Evolutionary conservation across 2,888 invertebrate species (phyloP), one percentile per base, ranked within the genome.

Genomic region (Entomobrya proxima): DNA sequence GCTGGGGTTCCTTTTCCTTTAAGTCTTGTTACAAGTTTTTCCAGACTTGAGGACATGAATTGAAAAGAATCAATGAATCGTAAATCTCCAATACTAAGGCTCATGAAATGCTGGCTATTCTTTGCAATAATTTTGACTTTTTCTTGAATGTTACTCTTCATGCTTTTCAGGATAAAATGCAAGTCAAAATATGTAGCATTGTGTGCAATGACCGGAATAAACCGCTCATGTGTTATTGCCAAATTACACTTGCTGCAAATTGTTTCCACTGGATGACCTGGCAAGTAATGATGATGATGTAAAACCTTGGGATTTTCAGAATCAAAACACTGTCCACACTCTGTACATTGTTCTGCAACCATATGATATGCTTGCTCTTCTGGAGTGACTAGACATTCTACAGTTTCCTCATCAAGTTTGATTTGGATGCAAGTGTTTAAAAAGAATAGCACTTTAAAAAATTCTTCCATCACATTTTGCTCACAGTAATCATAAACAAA

Each of bases 51-150:
- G 1, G 37, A 0, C 3, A 77, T n/a, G 61, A 61, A 77, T 18
- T 77, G 77, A 27, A 21, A 44, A 3, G 58, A 40, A 30, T 77
- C 77, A 15, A 77, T 18, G n/a, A 77, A 40, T n/a, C 58, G 30
- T 0, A 77, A 13, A 5, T 37, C 27, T 15, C 55, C 55, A 21
- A 61, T 27, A 2, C 18, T n/a, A 2, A 77, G 15, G 24, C 55
- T 35, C 44, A 77, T 24, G 44, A 77, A 77, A 11, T 77, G 52
- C 24, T 77, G 35, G 6, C 13, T 27, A 18, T 77, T 77, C 27
- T 77, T 58, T 24, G 77, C 35, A 9, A 77, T 11, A 7, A 77
- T 40, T 27, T 35, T 37, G 1, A 77, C 61, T 27, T 37, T 1
- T 4, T 15, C 18, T 18, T 55, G 55, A 21, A 61, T 30, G 6